Evolutionary conservation across 2,888 invertebrate genomes (phyloP), one percentile per base, ranked within the genome.

Genomic region (Cecidostiba fungosa): DNA sequence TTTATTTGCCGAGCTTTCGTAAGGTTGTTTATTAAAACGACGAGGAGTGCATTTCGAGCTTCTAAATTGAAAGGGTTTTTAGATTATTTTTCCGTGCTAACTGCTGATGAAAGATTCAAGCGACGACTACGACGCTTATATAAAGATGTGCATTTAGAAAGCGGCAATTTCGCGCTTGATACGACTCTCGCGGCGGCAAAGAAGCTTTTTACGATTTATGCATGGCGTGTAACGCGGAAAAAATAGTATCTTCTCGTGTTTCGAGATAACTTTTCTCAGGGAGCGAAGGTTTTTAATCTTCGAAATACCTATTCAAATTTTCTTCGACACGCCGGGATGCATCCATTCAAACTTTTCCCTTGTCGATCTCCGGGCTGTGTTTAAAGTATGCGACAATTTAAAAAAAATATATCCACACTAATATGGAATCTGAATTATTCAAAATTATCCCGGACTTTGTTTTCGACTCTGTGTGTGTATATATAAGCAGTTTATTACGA

Each of bases 141-240:
- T 70, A 50, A 79, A 32, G 50, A 70, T 50, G 79, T 69, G 29
- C 62, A 70, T 69, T 47, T 69, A 32, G 26, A 78, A 77, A 23
- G 36, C 36, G 23, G 14, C 43, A 50, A 72, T 72, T 70, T 54
- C 12, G 23, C 19, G 36, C 79, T 54, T 72, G 14, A 50, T 79
- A 72, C 32, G 29, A 50, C 79, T 80, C 23, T n/a, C n/a, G n/a
- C n/a, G n/a, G 54, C 54, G 23, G 72, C 19, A 72, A 80, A 72
- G 23, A 36, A 72, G 54, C 54, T 72, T 80, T 72, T 80, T 50
- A 80, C 50, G 36, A 72, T 80, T 72, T 72, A 72, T 69, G 79
- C 32, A 80, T 59, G 54, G 10, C 50, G 3, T n/a, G 29, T 72
- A 72, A 23, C 54, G 36, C 14, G 54, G 26, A 70, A 80, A 50